Conservation (phyloP, 1,140 invertebrate genomes). For the Trachymyrmex cornetzi region DNA sequence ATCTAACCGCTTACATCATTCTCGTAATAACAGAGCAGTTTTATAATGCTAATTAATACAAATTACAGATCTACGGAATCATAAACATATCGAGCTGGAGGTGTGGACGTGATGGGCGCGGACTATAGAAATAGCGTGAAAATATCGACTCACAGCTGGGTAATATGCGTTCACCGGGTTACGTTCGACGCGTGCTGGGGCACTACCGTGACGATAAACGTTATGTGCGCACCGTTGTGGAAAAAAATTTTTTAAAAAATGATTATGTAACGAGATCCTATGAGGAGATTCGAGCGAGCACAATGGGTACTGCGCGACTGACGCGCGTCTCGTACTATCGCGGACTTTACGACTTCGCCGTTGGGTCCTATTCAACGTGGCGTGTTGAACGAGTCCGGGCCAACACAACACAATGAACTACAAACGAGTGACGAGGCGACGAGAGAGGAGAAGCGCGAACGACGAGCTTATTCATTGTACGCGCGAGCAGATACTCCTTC, state of each 20-base stretch:
- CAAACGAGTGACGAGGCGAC: not conserved
- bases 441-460: constrained; percentile 2
- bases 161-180: not conserved
- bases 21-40: no score
- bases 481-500: constrained; percentile 13
- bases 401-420: not conserved
- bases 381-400: constrained; percentile 7
- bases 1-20: not conserved
- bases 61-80: not conserved
- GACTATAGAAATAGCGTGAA: not conserved
- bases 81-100: not conserved
- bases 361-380: constrained; percentile 15
- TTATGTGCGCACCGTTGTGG: not conserved
- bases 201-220: constrained; percentile 17
- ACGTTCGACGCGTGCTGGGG: not conserved
- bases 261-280: constrained; percentile 62
- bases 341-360: constrained; percentile 14
- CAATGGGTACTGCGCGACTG: constrained; percentile 26
- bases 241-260: constrained; percentile 1
- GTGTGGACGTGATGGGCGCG: no score
- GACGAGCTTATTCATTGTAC: not conserved
- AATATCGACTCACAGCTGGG: constrained; percentile 13
- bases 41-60: constrained; percentile 7
- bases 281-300: constrained; percentile 32
- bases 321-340: constrained; percentile 25